phyloP scores from a whole-genome alignment of 2,113 vertebrate genomes.

The Ancistrus triradiatus region DNA sequence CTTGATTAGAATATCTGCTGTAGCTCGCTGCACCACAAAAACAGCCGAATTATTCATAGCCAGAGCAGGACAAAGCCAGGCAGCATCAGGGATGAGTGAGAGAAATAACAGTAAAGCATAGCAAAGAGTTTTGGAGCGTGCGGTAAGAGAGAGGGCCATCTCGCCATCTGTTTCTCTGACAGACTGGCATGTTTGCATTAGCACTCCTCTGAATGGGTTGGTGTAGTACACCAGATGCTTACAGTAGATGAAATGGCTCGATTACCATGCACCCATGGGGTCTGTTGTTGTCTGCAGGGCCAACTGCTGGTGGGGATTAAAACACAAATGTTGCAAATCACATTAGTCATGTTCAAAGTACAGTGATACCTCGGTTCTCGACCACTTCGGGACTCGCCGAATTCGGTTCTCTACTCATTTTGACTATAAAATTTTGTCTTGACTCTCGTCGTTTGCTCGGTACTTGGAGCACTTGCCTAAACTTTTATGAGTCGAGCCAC shows the following conservation, averaged over 20 bases:
- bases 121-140: neutral
- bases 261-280: neutral
- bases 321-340: too few relatives aligned
- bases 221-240: slow-evolving; percentile 5
- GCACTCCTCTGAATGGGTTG: slow-evolving; percentile 18
- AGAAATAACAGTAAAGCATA: neutral
- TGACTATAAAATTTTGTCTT: too few relatives aligned
- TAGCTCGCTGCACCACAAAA: neutral
- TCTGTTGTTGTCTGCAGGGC: neutral
- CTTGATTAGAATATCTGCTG: slow-evolving; percentile 36
- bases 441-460: too few relatives aligned
- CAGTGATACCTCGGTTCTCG: too few relatives aligned
- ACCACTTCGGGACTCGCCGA: too few relatives aligned
- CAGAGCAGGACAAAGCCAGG: slow-evolving; percentile 25
- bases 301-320: neutral
- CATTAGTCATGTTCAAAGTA: too few relatives aligned
- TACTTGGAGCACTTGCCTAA: too few relatives aligned
- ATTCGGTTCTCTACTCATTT: too few relatives aligned
- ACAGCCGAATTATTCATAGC: slow-evolving; percentile 47
- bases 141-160: neutral
- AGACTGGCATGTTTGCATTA: slow-evolving; percentile 11
- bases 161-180: slow-evolving; percentile 14
- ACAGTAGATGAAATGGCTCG: slow-evolving; percentile 11
- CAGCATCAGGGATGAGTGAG: neutral
- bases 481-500: too few relatives aligned